Base-by-base conservation (phyloP, 2,113 vertebrate genomes). In the Pangasianodon gigas region DNA sequence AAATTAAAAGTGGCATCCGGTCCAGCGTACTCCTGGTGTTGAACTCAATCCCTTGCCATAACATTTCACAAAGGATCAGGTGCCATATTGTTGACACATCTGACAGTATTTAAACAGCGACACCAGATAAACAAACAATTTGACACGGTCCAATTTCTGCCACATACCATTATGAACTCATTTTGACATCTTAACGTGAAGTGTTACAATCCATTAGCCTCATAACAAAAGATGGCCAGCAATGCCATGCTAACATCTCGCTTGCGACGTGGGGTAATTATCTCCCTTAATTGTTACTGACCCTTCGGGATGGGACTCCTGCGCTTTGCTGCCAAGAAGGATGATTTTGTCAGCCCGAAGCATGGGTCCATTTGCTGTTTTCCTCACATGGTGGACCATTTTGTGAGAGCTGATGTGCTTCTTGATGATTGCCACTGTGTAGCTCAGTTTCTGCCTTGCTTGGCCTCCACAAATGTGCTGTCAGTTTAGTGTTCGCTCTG, bases 231-330 rank as follows among this genome's bases (percentile, higher is more conserved):
- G 91, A 92, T 77, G 88, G 65, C 60, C 89, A 84, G 85, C 87
- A 54, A 75, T 86, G 90, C 87, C 89, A 83, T 60, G n/a, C 87
- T 84, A 90, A 86, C 87, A 80, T 90, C 82, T 37, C 54, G 41
- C 75, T 67, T 21, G 75, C 67, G 44, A 71, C 89, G 10, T 10
- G 37, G 84, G 51, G 62, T 92, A 91, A 93, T 93, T 89, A 93
- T 92, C 90, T 91, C 32, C 56, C 87, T 83, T 92, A 91, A 93
- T 93, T 90, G 90, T 89, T 77, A 41, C 46, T 84, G 91, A 91
- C 69, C 90, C 81, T 69, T 85, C 4, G 18, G 88, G 77, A 91
- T 58, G 60, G 90, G 90, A 90, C 52, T 6, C 65, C 85, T 88
- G 90, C 87, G 89, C 91, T 83, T 83, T 93, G 93, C 79, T 60